Evolutionary conservation across 2,797 vertebrate genomes (phyloP), one percentile per base, ranked within the genome.

Genomic region (Emys orbicularis): DNA sequence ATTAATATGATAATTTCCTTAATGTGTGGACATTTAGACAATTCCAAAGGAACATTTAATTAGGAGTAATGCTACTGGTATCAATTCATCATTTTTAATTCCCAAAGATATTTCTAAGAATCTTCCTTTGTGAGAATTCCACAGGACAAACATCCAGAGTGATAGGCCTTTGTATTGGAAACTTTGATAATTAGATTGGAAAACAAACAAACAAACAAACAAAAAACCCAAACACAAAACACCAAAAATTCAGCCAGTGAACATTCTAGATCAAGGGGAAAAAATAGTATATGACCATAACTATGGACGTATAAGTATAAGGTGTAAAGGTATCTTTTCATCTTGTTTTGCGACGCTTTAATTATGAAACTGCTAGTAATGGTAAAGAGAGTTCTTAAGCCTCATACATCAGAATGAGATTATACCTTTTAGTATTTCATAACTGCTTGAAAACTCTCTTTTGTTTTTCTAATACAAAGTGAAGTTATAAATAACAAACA

Each of bases 31-130:
- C 10, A 52, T 80, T 88, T 80, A 50, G 79, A 96, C 90, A 96
- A 95, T 53, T 83, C 59, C 87, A 87, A 91, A 57, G 93, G 84
- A 93, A 79, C 50, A 88, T 72, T 57, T 88, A 59, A 74, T 84
- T 50, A 72, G 12, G 21, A 31, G 56, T 79, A 89, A n/a, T 72
- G 61, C 29, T 82, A 3, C 57, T 91, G 88, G 79, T 86, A 68
- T 44, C 87, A 84, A 8, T 82, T 88, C 79, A 91, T 41, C 21
- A 31, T 37, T 79, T 88, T 80, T 83, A 83, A 54, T 81, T 31
- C 77, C 13, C 16, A 84, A 56, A 72, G 19, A 72, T 76, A 85
- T 74, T 95, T 94, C 29, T 47, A 59, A 83, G 59, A 34, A 65
- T 27, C 44, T 61, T 5, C 1, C 47, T 83, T 19, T 41, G 16